Evolutionary conservation across 2,113 vertebrate species (phyloP).

Genomic region (Naja naja): DNA sequence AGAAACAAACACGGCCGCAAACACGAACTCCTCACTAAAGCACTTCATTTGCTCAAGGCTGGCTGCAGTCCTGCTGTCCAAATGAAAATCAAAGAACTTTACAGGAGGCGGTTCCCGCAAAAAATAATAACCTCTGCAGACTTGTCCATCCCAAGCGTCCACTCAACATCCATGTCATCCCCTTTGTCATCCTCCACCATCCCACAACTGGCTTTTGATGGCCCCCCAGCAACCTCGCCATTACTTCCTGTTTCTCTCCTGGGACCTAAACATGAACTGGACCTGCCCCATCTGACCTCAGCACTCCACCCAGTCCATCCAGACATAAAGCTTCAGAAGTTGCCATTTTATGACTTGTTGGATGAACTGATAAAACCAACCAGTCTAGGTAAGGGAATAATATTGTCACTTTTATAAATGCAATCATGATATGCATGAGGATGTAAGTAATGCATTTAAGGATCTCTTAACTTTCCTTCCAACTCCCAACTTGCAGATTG

Average conservation of each 20-base stretch:
- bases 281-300: slow-evolving; percentile 88
- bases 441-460: background rate
- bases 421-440: background rate
- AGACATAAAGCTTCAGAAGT: slow-evolving; percentile 95
- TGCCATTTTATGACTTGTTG: slow-evolving; percentile 96
- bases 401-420: background rate
- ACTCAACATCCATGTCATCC: slow-evolving; percentile 86
- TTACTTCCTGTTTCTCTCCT: slow-evolving; percentile 92
- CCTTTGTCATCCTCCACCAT: slow-evolving; percentile 80
- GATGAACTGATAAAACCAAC: slow-evolving; percentile 98
- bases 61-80: slow-evolving; percentile 97
- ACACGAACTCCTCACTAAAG: slow-evolving; percentile 98
- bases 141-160: slow-evolving; percentile 83
- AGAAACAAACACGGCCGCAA: slow-evolving; percentile 99
- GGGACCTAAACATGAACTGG: slow-evolving; percentile 96
- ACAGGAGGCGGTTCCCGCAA: slow-evolving; percentile 92
- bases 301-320: slow-evolving; percentile 95
- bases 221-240: slow-evolving; percentile 86
- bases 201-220: slow-evolving; percentile 88
- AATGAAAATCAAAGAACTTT: slow-evolving; percentile 99
- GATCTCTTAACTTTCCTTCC: background rate
- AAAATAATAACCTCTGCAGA: slow-evolving; percentile 93
- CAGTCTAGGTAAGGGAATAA: slow-evolving; percentile 85
- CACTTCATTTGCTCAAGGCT: slow-evolving; percentile 92
- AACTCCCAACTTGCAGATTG: too few relatives aligned